Conservation (phyloP, 2,113 vertebrate genomes). For the Baryphthengus martii region DNA sequence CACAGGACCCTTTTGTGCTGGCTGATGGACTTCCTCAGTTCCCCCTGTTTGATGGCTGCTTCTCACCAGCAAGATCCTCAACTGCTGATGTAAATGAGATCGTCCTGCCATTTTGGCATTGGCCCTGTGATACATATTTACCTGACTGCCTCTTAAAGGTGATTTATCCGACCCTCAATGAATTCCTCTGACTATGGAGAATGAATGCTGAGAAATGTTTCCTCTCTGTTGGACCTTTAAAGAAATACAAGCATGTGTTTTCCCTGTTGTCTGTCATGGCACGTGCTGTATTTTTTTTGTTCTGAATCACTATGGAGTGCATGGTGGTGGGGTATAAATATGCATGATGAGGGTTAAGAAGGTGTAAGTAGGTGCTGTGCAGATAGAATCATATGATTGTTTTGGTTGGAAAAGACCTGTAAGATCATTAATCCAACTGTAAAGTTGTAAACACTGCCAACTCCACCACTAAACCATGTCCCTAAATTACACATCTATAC, state of each 20-base stretch:
- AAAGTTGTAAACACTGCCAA: too few relatives aligned
- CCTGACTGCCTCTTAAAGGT: not conserved
- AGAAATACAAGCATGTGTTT: not conserved
- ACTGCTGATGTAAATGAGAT: not conserved
- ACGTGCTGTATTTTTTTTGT: not conserved
- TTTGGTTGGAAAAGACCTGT: too few relatives aligned
- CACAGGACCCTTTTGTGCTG: not conserved
- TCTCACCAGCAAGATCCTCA: not conserved
- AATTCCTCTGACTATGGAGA: not conserved
- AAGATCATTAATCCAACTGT: too few relatives aligned
- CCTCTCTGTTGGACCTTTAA: not conserved
- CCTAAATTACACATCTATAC: too few relatives aligned
- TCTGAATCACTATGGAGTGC: not conserved
- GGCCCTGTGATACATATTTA: not conserved
- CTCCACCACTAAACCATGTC: too few relatives aligned
- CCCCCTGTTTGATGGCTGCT: not conserved
- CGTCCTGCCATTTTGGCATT: not conserved
- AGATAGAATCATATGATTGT: too few relatives aligned
- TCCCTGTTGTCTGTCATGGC: not conserved
- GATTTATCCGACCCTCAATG: not conserved
- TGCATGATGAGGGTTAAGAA: not conserved
- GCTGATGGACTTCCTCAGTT: not conserved
- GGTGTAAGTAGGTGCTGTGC: not conserved
- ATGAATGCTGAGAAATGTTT: not conserved
- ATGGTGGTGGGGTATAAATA: not conserved